Base-by-base conservation (phyloP, 1,140 invertebrate species). In the Meloidogyne floridensis region DNA sequence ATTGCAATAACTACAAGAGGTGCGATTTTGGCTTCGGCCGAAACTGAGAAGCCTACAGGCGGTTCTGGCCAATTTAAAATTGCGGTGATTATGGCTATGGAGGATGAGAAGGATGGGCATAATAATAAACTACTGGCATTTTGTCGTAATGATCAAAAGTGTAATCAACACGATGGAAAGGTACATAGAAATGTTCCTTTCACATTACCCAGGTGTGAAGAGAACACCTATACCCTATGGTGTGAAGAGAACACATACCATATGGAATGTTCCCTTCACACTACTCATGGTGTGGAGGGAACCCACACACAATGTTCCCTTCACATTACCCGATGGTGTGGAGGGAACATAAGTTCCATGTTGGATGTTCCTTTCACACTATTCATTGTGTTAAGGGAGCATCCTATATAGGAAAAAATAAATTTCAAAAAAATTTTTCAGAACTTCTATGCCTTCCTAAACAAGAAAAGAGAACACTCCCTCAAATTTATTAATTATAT, bases 41-140 rank as follows among this genome's bases (percentile, higher is more conserved):
- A 82, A n/a, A 53, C 74, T 3, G 51, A 32, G 13, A 85, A 86
- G 53, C 84, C 84, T 13, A 86, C 85, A 18, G 82, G 84, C 56
- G 84, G 84, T 53, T 84, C 70, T n/a, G 84, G 84, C 20, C 85
- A 85, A 76, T 84, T 84, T 72, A 81, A 75, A 13, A 53, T 82
- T 6, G 59, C 65, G 11, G 20, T 86, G 0, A 86, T 65, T 69
- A 56, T 87, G 71, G 79, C 82, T 43, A 43, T 81, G 42, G 20
- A 81, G n/a, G 81, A 86, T 13, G 53, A 53, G 13, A 84, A 59
- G 7, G 51, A 86, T 7, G 53, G 20, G 18, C 85, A 72, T 43
- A 87, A 84, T 72, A 76, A 42, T 4, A 72, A 69, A 7, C 71
- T 87, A 72, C 15, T 86, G 47, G 85, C 83, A 20, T 65, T 86